These are phyloP conservation scores for Synaphobranchus kaupii DNA, from an alignment of 2,797 vertebrate species.

Conservation along the genomic window DNA sequence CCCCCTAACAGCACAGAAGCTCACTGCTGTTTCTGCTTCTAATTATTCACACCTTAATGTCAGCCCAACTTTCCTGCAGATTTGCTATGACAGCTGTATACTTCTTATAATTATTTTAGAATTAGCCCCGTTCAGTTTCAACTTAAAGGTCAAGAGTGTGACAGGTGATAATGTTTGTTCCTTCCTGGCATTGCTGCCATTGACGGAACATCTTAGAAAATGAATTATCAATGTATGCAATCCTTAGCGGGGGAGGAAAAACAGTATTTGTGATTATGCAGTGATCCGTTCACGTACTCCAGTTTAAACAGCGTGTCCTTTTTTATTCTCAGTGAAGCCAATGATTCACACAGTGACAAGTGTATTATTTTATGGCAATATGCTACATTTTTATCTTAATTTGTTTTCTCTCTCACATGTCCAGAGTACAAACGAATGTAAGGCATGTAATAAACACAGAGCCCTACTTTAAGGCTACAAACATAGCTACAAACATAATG, in stretches of 20 bases:
- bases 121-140: not conserved
- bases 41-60: slow-evolving; percentile 10
- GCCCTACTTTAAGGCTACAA: too few species aligned
- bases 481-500: too few species aligned
- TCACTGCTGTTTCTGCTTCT: not conserved
- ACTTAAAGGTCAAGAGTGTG: not conserved
- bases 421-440: too few species aligned
- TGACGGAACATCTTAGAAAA: not conserved
- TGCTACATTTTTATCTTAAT: not conserved
- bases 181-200: not conserved
- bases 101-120: not conserved
- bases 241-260: not conserved
- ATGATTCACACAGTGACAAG: not conserved
- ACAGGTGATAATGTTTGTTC: not conserved
- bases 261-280: not conserved
- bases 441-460: too few species aligned
- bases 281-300: not conserved
- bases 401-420: too few species aligned
- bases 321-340: not conserved
- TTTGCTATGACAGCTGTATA: not conserved
- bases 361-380: not conserved
- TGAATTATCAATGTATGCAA: not conserved
- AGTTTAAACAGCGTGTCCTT: not conserved
- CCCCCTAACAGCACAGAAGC: not conserved
- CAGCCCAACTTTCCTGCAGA: not conserved